Base-by-base conservation (phyloP, 2,113 vertebrate species). In the Mastomys coucha region DNA sequence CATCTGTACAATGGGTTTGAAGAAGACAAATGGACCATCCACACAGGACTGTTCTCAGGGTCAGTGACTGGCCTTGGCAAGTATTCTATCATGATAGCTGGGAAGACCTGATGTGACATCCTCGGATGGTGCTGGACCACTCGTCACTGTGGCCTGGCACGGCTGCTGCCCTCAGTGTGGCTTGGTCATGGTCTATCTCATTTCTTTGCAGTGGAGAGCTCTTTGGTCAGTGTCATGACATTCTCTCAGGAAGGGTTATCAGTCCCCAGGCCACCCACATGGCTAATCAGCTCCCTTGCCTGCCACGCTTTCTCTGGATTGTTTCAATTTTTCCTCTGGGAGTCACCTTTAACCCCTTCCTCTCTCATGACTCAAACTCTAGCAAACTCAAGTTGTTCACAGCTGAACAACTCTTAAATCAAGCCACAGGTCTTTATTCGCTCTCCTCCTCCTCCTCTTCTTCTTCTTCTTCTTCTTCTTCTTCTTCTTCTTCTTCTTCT, bases 101-200 rank as follows among this genome's bases (percentile, higher is more conserved):
- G 58, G 67, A 19, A 53, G 7, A 22, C 33, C 45, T 2, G 24
- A 5, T 0, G 9, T 6, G 58, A 33, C 60, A 22, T 1, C 49
- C 26, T 22, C 4, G 14, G 45, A 3, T 4, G 12, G 1, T 0
- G 1, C 5, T 16, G 0, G 85, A 58, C 10, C 24, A 26, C 58
- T 72, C 33, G 13, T 76, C 3, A 0, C 72, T 3, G 73, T 17
- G 26, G 69, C 33, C 10, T 33, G 33, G 49, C 39, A 4, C 9
- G n/a, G 22, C 17, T 31, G 24, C 8, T 51, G 36, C 22, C 39
- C n/a, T 67, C 80, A n/a, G 51, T 0, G 28, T 3, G 87, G 60
- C 42, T 5, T 0, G 22, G 56, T 70, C 16, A 28, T 36, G 91
- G 63, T 36, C 88, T 63, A 14, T 60, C 42, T n/a, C 28, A 14